These are phyloP conservation scores for Malacosoma neustria DNA, from an alignment of 2,888 invertebrate genomes.

Conservation along the genomic window DNA sequence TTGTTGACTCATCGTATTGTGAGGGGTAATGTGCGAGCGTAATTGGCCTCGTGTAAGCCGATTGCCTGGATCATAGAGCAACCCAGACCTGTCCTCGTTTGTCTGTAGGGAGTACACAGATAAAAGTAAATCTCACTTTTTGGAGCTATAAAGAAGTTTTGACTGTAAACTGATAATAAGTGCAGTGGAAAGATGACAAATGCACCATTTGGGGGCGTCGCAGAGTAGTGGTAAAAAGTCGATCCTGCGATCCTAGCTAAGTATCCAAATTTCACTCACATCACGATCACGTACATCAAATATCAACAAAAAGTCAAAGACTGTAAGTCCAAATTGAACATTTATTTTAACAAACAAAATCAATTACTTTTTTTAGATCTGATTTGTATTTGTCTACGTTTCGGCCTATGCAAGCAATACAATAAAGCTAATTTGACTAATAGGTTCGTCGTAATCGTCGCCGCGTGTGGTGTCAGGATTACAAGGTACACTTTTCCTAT, in stretches of 20 bases:
- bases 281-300: no score
- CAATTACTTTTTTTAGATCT: not conserved
- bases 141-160: no score
- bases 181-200: no score
- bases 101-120: no score
- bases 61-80: constrained; percentile 25
- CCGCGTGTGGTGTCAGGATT: constrained; percentile 71
- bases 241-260: no score
- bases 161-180: no score
- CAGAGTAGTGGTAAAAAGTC: no score
- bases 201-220: no score
- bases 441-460: constrained; percentile 72
- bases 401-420: constrained; percentile 58
- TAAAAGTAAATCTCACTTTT: no score
- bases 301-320: not conserved
- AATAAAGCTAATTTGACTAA: constrained; percentile 75
- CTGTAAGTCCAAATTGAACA: not conserved
- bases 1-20: constrained; percentile 71
- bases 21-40: constrained; percentile 46
- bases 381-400: not conserved
- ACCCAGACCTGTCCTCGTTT: no score
- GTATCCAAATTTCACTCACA: no score
- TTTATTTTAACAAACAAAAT: not conserved
- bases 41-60: constrained; percentile 68
- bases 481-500: constrained; percentile 26